These are phyloP conservation scores for Coilia nasus DNA, from an alignment of 2,797 vertebrate genomes.

Conservation along the genomic window DNA sequence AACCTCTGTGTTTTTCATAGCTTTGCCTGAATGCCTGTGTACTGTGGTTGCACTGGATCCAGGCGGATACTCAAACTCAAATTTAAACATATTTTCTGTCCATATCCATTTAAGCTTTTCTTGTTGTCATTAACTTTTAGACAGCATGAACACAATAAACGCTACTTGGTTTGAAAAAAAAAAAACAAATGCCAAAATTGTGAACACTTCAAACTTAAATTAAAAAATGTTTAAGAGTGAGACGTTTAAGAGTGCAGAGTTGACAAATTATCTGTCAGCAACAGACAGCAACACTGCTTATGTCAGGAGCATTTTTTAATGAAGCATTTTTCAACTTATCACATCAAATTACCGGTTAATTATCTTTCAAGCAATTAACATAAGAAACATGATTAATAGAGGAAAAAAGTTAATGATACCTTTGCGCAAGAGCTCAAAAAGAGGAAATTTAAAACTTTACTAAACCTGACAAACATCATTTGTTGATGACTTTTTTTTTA, in stretches of 20 bases:
- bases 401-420: neutral
- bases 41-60: no score
- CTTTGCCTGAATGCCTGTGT: no score
- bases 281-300: neutral
- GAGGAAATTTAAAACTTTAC: neutral
- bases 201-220: neutral
- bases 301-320: neutral
- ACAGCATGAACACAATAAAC: neutral
- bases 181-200: neutral
- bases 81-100: neutral
- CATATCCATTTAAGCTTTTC: neutral
- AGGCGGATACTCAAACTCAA: neutral
- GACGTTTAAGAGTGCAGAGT: neutral
- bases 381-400: neutral
- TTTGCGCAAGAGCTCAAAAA: neutral
- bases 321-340: neutral
- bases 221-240: neutral
- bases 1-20: no score
- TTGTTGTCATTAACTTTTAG: neutral
- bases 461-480: no score
- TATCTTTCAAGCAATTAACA: constrained; percentile 18
- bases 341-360: constrained; percentile 13
- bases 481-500: neutral
- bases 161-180: no score
- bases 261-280: neutral